Evolutionary conservation across 2,113 vertebrate species (phyloP).

Genomic region (Onychorhynchus coronatus): DNA sequence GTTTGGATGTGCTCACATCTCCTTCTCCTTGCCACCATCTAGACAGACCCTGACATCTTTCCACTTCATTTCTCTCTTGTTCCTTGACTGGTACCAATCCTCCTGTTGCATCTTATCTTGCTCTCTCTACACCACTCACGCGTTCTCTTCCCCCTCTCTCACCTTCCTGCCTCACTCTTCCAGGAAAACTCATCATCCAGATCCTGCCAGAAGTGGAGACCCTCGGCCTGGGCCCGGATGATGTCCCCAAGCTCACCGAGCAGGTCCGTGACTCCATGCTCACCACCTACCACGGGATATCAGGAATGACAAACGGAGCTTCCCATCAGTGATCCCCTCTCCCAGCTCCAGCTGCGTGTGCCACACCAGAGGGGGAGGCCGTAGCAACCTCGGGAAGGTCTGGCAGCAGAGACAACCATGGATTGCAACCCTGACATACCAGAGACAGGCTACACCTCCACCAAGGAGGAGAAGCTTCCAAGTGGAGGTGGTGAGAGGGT

Average conservation of each 20-base stretch:
- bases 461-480: background rate
- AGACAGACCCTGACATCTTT: background rate
- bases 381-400: background rate
- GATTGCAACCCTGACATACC: background rate
- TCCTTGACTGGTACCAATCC: background rate
- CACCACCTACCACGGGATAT: background rate
- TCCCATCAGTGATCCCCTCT: background rate
- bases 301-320: background rate
- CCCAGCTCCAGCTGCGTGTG: background rate
- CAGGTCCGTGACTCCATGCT: conserved; percentile 40
- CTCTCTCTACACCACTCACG: background rate
- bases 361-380: background rate
- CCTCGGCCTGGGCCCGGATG: background rate
- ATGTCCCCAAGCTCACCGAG: background rate
- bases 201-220: conserved; percentile 41
- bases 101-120: background rate
- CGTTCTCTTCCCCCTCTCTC: background rate
- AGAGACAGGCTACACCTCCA: background rate
- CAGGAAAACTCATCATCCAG: conserved; percentile 24
- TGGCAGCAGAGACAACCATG: background rate
- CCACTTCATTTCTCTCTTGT: background rate
- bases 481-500: background rate
- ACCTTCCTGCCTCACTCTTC: background rate
- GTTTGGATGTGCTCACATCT: background rate
- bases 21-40: background rate